Percentiles rank a stretch among this genome's conserved stretches.
These are phyloP conservation scores for Atta cephalotes DNA, from an alignment of 1,140 invertebrate genomes.

Conservation along the genomic window DNA sequence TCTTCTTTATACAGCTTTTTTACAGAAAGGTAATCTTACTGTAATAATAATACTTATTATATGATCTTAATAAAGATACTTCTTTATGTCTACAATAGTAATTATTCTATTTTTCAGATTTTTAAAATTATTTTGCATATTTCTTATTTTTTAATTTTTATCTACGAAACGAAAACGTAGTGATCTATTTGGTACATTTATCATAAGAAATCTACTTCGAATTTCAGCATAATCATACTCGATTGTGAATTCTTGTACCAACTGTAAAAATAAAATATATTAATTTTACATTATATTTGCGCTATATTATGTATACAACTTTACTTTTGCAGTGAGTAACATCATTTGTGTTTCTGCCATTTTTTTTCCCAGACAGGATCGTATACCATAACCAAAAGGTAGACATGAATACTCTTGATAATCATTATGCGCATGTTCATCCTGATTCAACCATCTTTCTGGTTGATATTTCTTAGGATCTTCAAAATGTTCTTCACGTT, in stretches of 20 bases:
- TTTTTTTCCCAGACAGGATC: slow-evolving; percentile 88
- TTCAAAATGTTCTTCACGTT: slow-evolving; percentile 90
- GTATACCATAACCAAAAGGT: slow-evolving; percentile 88
- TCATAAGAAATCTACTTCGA: slow-evolving; percentile 86
- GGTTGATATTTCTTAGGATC: slow-evolving; percentile 90
- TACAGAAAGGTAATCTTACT: slow-evolving; percentile 10
- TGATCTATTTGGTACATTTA: slow-evolving; percentile 87
- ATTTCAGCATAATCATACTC: slow-evolving; percentile 90
- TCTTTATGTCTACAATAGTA: not conserved
- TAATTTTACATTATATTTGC: not conserved
- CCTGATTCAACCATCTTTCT: slow-evolving; percentile 89
- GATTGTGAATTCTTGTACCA: slow-evolving; percentile 88
- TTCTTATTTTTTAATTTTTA: slow-evolving; percentile 78
- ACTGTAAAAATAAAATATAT: slow-evolving; percentile 79
- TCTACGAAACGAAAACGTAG: slow-evolving; percentile 89
- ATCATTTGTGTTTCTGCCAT: slow-evolving; percentile 88
- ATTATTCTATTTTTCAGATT: not conserved
- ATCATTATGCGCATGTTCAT: slow-evolving; percentile 63
- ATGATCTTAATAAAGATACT: not conserved
- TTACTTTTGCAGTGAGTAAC: slow-evolving; percentile 87
- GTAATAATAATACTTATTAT: slow-evolving; percentile 13
- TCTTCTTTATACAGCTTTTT: not conserved
- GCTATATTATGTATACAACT: not conserved
- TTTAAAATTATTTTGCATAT: not conserved
- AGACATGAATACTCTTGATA: slow-evolving; percentile 82